Evolutionary conservation across 1,140 invertebrate genomes (phyloP).

Genomic region (Pectinophora gossypiella): DNA sequence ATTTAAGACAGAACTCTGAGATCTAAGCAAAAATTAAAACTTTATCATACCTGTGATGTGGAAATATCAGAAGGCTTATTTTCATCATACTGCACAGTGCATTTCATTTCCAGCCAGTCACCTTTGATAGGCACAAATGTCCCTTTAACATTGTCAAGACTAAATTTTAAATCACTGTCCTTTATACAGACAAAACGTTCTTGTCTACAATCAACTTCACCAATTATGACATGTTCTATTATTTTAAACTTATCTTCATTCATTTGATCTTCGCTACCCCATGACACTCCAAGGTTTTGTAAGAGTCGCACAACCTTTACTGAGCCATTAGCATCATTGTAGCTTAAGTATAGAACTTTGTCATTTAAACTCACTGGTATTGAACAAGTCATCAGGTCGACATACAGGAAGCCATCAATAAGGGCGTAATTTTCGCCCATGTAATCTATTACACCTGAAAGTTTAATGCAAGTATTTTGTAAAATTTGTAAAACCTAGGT

Average conservation of each 20-base stretch:
- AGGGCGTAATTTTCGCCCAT: constrained; percentile 42
- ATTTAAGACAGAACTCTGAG: too few species aligned
- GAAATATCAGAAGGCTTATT: constrained; percentile 50
- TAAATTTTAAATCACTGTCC: constrained; percentile 69
- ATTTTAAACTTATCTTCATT: constrained; percentile 58
- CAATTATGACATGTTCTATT: constrained; percentile 69
- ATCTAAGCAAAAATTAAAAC: too few species aligned
- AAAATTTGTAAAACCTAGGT: constrained; percentile 4
- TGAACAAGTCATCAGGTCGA: constrained; percentile 34
- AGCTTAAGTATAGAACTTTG: constrained; percentile 56
- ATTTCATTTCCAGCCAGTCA: constrained; percentile 79
- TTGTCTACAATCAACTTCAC: constrained; percentile 70
- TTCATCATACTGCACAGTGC: constrained; percentile 75
- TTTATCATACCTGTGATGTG: constrained; percentile 40
- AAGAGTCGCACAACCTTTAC: constrained; percentile 52
- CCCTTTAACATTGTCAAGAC: constrained; percentile 74
- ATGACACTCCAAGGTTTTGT: constrained; percentile 46
- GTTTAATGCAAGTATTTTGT: constrained; percentile 2
- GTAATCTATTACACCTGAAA: constrained; percentile 57
- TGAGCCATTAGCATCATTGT: constrained; percentile 40
- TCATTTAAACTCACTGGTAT: constrained; percentile 48
- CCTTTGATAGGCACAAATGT: constrained; percentile 76
- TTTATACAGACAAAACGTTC: constrained; percentile 72
- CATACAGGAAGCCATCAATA: constrained; percentile 58
- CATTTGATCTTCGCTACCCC: constrained; percentile 43